Evolutionary conservation across 2,888 invertebrate genomes (phyloP).

Genomic region (Electrophaes corylata): DNA sequence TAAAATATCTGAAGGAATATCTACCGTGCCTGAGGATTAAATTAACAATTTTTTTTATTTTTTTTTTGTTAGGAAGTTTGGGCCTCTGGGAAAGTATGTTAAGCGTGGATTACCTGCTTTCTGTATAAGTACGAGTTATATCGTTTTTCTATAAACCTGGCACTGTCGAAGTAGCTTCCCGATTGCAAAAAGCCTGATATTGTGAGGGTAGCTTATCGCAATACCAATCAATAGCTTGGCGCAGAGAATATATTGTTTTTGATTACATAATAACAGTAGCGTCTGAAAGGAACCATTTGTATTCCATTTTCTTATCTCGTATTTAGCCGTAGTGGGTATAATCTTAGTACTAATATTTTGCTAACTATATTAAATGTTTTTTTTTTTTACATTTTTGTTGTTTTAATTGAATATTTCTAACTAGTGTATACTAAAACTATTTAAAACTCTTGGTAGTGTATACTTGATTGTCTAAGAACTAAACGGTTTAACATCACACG

Average conservation of each 20-base stretch:
- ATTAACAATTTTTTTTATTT: too few species aligned
- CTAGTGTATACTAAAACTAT: too few species aligned
- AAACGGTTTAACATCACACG: too few species aligned
- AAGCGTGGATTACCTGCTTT: neutral
- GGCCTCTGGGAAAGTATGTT: neutral
- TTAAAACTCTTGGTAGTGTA: too few species aligned
- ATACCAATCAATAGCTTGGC: slow-evolving; percentile 21
- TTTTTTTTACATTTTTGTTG: too few species aligned
- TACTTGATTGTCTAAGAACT: too few species aligned
- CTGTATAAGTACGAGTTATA: neutral
- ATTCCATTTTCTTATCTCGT: neutral
- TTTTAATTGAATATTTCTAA: too few species aligned
- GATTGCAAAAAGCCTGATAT: slow-evolving; percentile 23
- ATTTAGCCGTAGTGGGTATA: neutral
- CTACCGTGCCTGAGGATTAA: too few species aligned
- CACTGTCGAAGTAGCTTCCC: slow-evolving; percentile 15
- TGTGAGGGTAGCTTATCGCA: slow-evolving; percentile 22
- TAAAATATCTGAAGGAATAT: too few species aligned
- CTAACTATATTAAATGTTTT: too few species aligned
- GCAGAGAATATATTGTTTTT: slow-evolving; percentile 19
- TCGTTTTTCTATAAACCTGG: slow-evolving; percentile 28
- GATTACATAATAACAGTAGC: slow-evolving; percentile 15
- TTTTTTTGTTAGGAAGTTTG: too few species aligned
- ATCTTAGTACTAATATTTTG: too few species aligned
- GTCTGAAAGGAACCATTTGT: neutral